phyloP scores from a whole-genome alignment of 2,888 invertebrate genomes.

The Chalcosyrphus nemorum region DNA sequence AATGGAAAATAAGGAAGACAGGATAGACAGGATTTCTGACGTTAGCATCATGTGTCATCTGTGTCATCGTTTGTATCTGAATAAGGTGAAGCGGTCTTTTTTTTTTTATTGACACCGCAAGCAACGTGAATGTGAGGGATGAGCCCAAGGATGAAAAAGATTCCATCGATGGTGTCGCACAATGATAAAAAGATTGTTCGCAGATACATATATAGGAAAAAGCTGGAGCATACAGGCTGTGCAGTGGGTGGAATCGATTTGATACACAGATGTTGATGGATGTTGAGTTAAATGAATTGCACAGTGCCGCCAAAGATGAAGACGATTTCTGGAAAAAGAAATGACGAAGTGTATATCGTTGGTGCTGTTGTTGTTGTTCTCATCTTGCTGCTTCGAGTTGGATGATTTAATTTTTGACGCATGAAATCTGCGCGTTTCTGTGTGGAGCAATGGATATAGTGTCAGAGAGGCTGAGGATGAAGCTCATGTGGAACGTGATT shows the following conservation, averaged over 20 bases:
- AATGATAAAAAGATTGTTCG: conserved; percentile 63
- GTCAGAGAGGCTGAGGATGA: conserved; percentile 10
- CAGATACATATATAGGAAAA: conserved; percentile 37
- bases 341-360: conserved; percentile 7
- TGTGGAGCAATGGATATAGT: conserved; percentile 7
- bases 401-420: conserved; percentile 71
- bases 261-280: conserved; percentile 71
- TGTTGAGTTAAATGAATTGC: conserved; percentile 71
- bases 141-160: conserved; percentile 8
- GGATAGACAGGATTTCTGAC: conserved; percentile 53
- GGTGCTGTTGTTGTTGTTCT: neutral
- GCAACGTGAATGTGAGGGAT: conserved; percentile 9
- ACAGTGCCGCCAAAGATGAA: conserved; percentile 51
- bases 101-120: conserved; percentile 60
- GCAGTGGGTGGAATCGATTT: conserved; percentile 66
- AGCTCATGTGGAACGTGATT: conserved; percentile 54
- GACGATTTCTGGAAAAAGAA: conserved; percentile 33
- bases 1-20: conserved; percentile 52
- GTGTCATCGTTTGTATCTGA: conserved; percentile 54
- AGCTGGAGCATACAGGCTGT: conserved; percentile 28
- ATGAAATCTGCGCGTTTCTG: conserved; percentile 43
- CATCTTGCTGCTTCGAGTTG: conserved; percentile 40
- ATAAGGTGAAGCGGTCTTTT: conserved; percentile 48
- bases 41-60: conserved; percentile 67
- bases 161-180: conserved; percentile 40